Evolutionary conservation across 2,113 vertebrate genomes (phyloP), one percentile per base, ranked within the genome.

Genomic region (Parotia lawesii): DNA sequence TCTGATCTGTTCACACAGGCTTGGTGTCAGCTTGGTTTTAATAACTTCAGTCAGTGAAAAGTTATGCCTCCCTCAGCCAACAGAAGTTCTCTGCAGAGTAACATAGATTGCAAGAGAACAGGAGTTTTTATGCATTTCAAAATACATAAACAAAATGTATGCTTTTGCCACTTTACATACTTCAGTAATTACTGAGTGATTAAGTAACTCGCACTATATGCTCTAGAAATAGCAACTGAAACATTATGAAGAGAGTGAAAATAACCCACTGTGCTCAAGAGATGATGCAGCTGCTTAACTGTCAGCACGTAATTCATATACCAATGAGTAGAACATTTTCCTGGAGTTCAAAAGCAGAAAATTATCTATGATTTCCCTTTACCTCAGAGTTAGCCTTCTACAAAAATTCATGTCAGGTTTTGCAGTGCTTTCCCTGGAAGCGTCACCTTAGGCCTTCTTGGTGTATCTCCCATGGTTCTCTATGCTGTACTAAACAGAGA

Each of bases 371-470:
- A 51, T 57, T 47, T 87, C 35, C 57, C 24, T 91, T 87, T 28
- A 60, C 22, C 45, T 47, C 40, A 48, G 31, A 57, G 25, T 61
- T 47, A 24, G 25, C 35, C 16, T 62, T 89, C 23, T 31, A 67
- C 21, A 62, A 3, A 81, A 87, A 89, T 48, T 88, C 53, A 16
- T 5, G 9, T 15, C 37, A 81, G 11, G 20, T 51, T 78, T 4
- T 56, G 44, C 8, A 69, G n/a, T 16, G 28, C 17, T 79, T 29
- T 87, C 18, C 18, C 62, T 70, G n/a, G 20, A 67, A 78, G 22
- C 1, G 6, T 38, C 12, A 44, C 0, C 0, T 48, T 33, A 65
- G 28, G 53, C 48, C 20, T 72, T 72, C 48, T 13, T 48, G 14
- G 37, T 40, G 2, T 33, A 65, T 29, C 24, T 67, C 58, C 58